Evolutionary conservation across 1,140 invertebrate species (phyloP).

Genomic region (Hyphantria cunea): DNA sequence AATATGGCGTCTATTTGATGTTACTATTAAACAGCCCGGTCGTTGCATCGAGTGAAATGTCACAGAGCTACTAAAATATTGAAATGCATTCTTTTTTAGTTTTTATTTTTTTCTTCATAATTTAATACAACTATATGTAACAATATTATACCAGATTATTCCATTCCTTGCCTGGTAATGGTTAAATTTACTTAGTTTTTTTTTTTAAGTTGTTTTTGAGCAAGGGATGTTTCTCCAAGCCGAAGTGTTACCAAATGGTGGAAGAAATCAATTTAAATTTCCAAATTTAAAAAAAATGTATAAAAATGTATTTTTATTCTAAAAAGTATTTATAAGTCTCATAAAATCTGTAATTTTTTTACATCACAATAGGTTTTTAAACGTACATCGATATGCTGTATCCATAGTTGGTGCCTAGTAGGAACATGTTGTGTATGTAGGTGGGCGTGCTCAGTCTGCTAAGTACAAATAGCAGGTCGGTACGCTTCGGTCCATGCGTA

Average conservation of each 20-base stretch:
- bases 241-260: too few species aligned
- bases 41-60: slow-evolving; percentile 52
- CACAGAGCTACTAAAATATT: slow-evolving; percentile 31
- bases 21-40: slow-evolving; percentile 49
- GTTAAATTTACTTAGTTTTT: too few species aligned
- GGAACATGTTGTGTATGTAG: slow-evolving; percentile 11
- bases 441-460: slow-evolving; percentile 56
- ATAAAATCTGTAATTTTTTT: too few species aligned
- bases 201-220: too few species aligned
- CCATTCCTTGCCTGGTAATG: too few species aligned
- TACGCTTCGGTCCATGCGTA: slow-evolving; percentile 40
- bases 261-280: too few species aligned
- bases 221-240: too few species aligned
- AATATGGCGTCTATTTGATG: slow-evolving; percentile 57
- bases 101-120: neutral
- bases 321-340: too few species aligned
- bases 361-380: too few species aligned
- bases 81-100: neutral
- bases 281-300: too few species aligned
- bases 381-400: slow-evolving; percentile 10
- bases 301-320: neutral
- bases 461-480: slow-evolving; percentile 47
- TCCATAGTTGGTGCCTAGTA: slow-evolving; percentile 14
- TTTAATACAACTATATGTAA: too few species aligned
- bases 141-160: too few species aligned